A percentile compares a stretch with the other conserved stretches of the same genome.
Evolutionary conservation across 2,113 vertebrate genomes (phyloP).

Genomic region (Furnarius figulus): DNA sequence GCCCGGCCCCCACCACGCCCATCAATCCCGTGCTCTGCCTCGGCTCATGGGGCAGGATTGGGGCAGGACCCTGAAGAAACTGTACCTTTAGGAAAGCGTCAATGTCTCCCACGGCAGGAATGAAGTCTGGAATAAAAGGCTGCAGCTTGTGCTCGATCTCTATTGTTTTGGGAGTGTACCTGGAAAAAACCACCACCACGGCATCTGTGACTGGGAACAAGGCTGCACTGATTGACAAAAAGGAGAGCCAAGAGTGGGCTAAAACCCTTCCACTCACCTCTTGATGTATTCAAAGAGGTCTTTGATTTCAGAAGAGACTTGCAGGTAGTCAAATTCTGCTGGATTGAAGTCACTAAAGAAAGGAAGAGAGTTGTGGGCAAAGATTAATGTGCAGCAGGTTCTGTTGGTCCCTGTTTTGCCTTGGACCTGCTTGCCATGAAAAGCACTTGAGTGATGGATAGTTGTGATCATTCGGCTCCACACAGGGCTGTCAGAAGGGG

Average conservation of each 20-base stretch:
- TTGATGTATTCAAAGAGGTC: slow-evolving; percentile 95
- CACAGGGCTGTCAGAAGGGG: background rate
- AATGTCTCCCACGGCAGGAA: slow-evolving; percentile 96
- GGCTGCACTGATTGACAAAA: background rate
- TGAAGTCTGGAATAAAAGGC: slow-evolving; percentile 96
- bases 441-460: background rate
- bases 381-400: background rate
- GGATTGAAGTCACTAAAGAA: slow-evolving; percentile 81
- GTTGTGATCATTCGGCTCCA: background rate
- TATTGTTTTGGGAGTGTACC: slow-evolving; percentile 86
- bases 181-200: background rate
- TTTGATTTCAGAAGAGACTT: slow-evolving; percentile 87
- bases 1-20: background rate
- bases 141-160: slow-evolving; percentile 92
- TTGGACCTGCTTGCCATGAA: background rate
- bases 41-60: fast-evolving
- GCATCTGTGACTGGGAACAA: fast-evolving
- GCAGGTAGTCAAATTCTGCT: slow-evolving; percentile 87
- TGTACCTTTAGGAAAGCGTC: slow-evolving; percentile 95
- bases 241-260: background rate
- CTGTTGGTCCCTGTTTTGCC: fast-evolving
- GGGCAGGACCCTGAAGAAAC: background rate
- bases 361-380: background rate
- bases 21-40: fast-evolving
- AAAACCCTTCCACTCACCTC: slow-evolving; percentile 70